These are phyloP conservation scores for Pyrrhia umbra DNA, from an alignment of 2,888 invertebrate genomes.

Conservation along the genomic window DNA sequence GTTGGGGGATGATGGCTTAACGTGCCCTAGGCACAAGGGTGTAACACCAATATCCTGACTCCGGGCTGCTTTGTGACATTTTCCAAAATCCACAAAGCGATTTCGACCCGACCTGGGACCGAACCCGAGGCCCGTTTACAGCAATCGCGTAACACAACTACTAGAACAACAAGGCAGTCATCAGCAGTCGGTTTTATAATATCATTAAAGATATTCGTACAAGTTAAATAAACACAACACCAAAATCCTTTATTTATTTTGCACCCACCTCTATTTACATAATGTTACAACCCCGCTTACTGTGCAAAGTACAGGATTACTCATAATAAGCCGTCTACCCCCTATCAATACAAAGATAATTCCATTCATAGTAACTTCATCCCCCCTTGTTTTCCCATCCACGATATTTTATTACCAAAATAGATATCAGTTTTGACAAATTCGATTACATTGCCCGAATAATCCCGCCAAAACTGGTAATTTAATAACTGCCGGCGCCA, in stretches of 20 bases:
- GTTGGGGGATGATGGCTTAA: too few relatives aligned
- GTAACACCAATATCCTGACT: too few relatives aligned
- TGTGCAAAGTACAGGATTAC: conserved; percentile 24
- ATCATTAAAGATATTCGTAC: too few relatives aligned
- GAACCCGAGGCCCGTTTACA: too few relatives aligned
- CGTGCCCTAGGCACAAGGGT: too few relatives aligned
- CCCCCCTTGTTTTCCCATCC: conserved; percentile 64
- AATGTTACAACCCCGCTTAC: conserved; percentile 19
- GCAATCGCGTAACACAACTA: too few relatives aligned
- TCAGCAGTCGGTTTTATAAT: too few relatives aligned
- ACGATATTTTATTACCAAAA: conserved; percentile 66
- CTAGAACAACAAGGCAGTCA: too few relatives aligned
- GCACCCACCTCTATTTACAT: conserved; percentile 17
- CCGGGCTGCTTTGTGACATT: too few relatives aligned
- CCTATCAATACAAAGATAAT: conserved; percentile 34
- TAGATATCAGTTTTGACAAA: conserved; percentile 71
- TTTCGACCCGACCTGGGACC: too few relatives aligned
- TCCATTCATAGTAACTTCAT: conserved; percentile 33
- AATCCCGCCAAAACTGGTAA: conserved; percentile 64
- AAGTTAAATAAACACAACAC: not conserved
- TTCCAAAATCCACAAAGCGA: too few relatives aligned
- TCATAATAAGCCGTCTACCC: conserved; percentile 24
- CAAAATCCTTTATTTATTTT: conserved; percentile 35
- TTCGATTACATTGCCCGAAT: conserved; percentile 67
- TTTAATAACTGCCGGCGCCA: conserved; percentile 65